A percentile compares a stretch with the other conserved stretches of the same genome.
Conservation (phyloP, 2,888 invertebrate genomes). For the Odontothrips loti region DNA sequence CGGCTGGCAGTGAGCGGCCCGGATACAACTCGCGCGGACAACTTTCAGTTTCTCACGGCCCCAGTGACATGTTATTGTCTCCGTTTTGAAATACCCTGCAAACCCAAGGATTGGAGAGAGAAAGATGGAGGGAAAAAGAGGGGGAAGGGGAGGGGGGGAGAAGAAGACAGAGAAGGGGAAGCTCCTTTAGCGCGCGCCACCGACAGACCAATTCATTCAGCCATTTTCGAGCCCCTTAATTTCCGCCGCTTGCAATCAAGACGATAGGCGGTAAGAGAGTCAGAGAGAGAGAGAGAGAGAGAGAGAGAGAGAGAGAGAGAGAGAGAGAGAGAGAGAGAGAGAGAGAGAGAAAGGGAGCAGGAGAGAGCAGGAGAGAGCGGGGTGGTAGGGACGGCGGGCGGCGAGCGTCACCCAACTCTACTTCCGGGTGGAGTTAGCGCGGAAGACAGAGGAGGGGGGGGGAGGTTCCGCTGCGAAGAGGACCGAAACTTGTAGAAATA, state of each 20-base stretch:
- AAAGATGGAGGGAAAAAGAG: too few relatives aligned
- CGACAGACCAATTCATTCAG: neutral
- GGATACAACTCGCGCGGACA: neutral
- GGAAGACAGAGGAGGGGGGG: neutral
- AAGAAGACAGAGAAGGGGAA: too few relatives aligned
- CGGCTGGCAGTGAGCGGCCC: neutral
- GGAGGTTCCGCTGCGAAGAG: neutral
- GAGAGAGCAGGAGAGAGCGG: neutral
- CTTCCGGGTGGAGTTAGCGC: neutral
- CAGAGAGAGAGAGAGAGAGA: neutral
- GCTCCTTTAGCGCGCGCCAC: too few relatives aligned
- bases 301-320: neutral
- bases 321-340: conserved; percentile 1
- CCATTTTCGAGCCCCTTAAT: neutral
- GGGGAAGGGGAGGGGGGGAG: too few relatives aligned
- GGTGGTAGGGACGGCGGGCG: neutral
- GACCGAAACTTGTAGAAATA: conserved; percentile 9
- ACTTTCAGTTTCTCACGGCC: neutral
- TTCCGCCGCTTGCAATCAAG: neutral
- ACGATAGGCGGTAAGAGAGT: neutral
- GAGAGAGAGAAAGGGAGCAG: neutral
- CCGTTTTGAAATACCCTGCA: too few relatives aligned
- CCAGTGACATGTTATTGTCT: neutral
- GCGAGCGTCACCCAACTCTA: neutral
- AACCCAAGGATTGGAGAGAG: too few relatives aligned